Evolutionary conservation across 2,888 invertebrate genomes (phyloP).

Genomic region (Bombylius discolor): DNA sequence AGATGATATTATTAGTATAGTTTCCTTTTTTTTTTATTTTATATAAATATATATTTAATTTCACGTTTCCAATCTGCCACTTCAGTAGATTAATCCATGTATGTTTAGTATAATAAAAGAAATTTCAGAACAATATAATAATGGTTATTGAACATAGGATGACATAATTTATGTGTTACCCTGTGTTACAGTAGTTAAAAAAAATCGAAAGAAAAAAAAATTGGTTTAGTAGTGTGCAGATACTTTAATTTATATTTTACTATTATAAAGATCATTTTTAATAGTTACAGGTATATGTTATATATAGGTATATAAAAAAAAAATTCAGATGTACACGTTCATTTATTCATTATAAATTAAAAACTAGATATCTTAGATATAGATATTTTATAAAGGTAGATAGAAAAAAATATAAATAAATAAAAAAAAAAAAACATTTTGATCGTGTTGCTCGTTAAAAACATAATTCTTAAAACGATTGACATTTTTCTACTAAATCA

Average conservation of each 20-base stretch:
- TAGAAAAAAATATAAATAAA: neutral
- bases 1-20: neutral
- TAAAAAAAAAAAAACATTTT: no score
- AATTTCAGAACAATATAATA: neutral
- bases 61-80: neutral
- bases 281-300: neutral
- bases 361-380: neutral
- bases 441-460: neutral
- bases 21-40: no score
- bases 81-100: neutral
- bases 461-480: neutral
- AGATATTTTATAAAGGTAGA: neutral
- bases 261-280: neutral
- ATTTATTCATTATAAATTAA: no score
- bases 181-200: neutral
- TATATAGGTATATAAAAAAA: neutral
- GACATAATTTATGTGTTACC: conserved; percentile 7
- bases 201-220: no score
- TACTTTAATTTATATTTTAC: neutral
- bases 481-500: neutral
- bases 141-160: conserved; percentile 4
- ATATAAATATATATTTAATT: neutral
- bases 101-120: neutral
- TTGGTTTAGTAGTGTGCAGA: neutral
- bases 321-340: no score